Evolutionary conservation across 1,140 invertebrate genomes (phyloP).

Genomic region (Ostrea edulis): DNA sequence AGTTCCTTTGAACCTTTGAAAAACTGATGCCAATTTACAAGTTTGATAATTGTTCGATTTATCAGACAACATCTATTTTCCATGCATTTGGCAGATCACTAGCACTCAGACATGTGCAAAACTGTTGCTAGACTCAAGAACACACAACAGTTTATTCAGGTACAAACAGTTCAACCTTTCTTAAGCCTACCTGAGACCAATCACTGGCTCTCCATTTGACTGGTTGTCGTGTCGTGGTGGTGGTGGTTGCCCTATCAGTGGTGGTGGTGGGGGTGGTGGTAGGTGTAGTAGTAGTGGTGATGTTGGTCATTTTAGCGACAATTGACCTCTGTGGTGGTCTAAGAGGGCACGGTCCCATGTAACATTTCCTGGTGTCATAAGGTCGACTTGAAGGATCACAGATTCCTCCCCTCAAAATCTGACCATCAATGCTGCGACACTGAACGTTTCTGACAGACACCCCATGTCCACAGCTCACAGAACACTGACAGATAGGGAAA

Average conservation of each 20-base stretch:
- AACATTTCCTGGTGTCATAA: slow-evolving; percentile 62
- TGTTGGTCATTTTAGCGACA: slow-evolving; percentile 42
- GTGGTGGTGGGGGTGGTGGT: slow-evolving; percentile 40
- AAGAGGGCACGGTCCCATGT: slow-evolving; percentile 61
- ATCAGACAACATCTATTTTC: not conserved
- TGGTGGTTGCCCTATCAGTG: slow-evolving; percentile 57
- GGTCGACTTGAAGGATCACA: slow-evolving; percentile 66
- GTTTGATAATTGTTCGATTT: slow-evolving; percentile 6
- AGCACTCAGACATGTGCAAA: not conserved
- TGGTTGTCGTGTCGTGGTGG: slow-evolving; percentile 50
- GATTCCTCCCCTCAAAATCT: slow-evolving; percentile 57
- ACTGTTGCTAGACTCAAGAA: not conserved
- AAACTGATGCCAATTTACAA: slow-evolving; percentile 32
- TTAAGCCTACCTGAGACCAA: slow-evolving; percentile 70
- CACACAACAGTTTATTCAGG: not conserved
- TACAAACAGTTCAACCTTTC: not conserved
- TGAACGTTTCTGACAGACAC: slow-evolving; percentile 61
- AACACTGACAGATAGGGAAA: slow-evolving; percentile 71
- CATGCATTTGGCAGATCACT: not conserved
- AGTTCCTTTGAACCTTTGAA: not conserved
- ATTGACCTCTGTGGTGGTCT: slow-evolving; percentile 27
- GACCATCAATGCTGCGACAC: slow-evolving; percentile 57
- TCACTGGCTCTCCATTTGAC: slow-evolving; percentile 67
- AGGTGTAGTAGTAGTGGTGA: slow-evolving; percentile 55
- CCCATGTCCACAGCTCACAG: slow-evolving; percentile 75